phyloP scores from a whole-genome alignment of 1,140 invertebrate genomes.

The Heliconius nattereri region DNA sequence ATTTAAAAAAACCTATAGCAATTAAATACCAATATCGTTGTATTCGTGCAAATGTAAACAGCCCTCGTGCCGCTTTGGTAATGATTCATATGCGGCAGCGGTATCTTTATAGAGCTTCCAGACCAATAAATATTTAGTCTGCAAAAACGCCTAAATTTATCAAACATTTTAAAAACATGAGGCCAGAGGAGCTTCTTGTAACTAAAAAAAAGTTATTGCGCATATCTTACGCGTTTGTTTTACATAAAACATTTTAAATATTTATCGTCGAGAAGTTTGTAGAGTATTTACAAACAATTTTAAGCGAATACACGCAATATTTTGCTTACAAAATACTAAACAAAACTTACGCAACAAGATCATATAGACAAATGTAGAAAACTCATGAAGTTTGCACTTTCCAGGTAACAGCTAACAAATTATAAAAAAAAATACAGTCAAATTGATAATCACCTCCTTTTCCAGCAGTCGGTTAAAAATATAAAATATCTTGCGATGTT shows the following conservation, averaged over 20 bases:
- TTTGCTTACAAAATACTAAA: background rate
- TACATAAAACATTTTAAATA: conserved; percentile 11
- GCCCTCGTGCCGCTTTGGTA: conserved; percentile 38
- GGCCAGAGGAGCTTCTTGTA: conserved; percentile 22
- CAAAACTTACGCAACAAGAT: background rate
- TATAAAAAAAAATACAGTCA: background rate
- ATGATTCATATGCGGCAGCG: conserved; percentile 58
- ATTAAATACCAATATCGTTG: conserved; percentile 56
- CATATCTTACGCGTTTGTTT: background rate
- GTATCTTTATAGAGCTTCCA: conserved; percentile 46
- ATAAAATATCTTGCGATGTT: background rate
- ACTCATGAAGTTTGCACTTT: background rate
- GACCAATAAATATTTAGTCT: conserved; percentile 46
- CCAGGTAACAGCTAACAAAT: background rate
- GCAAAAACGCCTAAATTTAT: conserved; percentile 39
- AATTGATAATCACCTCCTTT: no score
- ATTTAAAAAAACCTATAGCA: conserved; percentile 63
- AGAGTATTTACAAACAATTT: conserved; percentile 3
- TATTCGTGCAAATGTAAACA: conserved; percentile 65
- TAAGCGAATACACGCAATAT: background rate
- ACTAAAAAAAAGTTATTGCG: conserved; percentile 14
- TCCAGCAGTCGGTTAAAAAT: background rate
- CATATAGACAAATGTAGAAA: background rate
- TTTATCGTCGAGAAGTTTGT: background rate
- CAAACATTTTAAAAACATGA: conserved; percentile 26